Evolutionary conservation across 2,113 vertebrate species (phyloP).

Genomic region (Planiliza haematocheilus): DNA sequence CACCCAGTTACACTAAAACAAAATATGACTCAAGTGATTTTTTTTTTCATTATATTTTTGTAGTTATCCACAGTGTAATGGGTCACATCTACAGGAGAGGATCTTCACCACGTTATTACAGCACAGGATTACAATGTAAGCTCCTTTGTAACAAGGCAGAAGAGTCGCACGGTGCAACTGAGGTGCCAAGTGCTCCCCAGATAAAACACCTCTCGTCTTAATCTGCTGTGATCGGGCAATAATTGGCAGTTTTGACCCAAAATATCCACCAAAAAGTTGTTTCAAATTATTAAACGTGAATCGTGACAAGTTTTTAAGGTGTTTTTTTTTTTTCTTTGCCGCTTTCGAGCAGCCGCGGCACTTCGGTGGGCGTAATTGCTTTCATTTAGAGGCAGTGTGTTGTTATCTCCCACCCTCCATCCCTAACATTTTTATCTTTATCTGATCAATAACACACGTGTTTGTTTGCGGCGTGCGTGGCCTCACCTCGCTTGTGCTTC

Average conservation of each 20-base stretch:
- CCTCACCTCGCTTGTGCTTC: constrained; percentile 98
- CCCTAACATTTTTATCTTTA: constrained; percentile 29
- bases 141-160: constrained; percentile 63
- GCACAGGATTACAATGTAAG: constrained; percentile 58
- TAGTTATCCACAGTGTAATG: neutral
- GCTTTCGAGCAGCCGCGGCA: constrained; percentile 46
- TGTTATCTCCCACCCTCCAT: constrained; percentile 32
- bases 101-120: constrained; percentile 61
- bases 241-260: constrained; percentile 12
- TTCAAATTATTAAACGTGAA: constrained; percentile 35
- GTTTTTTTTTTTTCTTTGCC: constrained; percentile 29
- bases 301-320: constrained; percentile 57
- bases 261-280: constrained; percentile 51
- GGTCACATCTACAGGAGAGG: constrained; percentile 24
- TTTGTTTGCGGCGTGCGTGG: neutral
- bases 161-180: constrained; percentile 41
- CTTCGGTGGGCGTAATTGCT: constrained; percentile 67
- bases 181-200: constrained; percentile 47
- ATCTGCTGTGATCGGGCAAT: neutral
- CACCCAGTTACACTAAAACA: neutral
- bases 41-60: neutral
- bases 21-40: neutral
- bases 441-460: constrained; percentile 28
- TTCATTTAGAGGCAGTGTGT: constrained; percentile 58
- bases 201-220: neutral